Percentiles rank a stretch among this genome's conserved stretches.
These are phyloP conservation scores for Rhamphomyia laevipes DNA, from an alignment of 2,888 invertebrate species.

Conservation along the genomic window DNA sequence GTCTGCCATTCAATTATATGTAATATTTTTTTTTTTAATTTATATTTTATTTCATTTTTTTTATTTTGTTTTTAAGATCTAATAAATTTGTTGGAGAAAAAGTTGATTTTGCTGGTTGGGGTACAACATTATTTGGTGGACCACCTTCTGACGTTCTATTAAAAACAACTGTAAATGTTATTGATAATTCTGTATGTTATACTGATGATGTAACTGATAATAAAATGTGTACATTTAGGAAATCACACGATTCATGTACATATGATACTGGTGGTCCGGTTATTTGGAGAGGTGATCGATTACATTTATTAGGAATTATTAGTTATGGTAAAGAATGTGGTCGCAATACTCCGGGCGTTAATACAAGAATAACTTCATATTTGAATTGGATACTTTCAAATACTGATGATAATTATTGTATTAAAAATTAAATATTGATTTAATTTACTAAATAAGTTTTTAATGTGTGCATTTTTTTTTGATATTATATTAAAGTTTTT, in stretches of 20 bases:
- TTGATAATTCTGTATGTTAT: slow-evolving; percentile 36
- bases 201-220: slow-evolving; percentile 18
- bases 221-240: slow-evolving; percentile 40
- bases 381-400: slow-evolving; percentile 43
- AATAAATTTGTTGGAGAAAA: slow-evolving; percentile 10
- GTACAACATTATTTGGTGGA: slow-evolving; percentile 37
- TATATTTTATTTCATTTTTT: background rate
- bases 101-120: slow-evolving; percentile 38
- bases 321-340: slow-evolving; percentile 44
- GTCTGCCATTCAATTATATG: slow-evolving; percentile 34
- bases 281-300: slow-evolving; percentile 35
- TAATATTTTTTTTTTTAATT: background rate
- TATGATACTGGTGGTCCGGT: slow-evolving; percentile 46
- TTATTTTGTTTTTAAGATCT: background rate
- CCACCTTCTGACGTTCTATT: slow-evolving; percentile 33
- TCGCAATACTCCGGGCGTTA: slow-evolving; percentile 39
- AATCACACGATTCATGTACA: slow-evolving; percentile 43
- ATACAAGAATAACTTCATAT: slow-evolving; percentile 44
- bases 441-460: no score
- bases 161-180: slow-evolving; percentile 36
- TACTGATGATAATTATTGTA: slow-evolving; percentile 27
- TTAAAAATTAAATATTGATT: no score
- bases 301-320: slow-evolving; percentile 43
- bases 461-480: no score
- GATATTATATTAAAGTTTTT: no score